Conservation (phyloP, 1,140 invertebrate species). For the Danaus melanippus region DNA sequence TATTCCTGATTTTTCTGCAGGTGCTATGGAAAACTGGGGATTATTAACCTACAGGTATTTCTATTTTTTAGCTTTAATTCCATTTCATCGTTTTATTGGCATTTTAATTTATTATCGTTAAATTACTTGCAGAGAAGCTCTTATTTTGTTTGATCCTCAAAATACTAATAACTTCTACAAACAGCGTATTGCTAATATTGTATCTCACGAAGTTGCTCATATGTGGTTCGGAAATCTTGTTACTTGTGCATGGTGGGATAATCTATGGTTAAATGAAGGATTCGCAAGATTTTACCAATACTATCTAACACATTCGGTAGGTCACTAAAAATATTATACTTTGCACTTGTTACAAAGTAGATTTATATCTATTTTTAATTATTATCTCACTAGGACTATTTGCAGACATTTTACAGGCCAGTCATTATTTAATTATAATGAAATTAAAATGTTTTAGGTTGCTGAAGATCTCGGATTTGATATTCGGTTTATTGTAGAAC, state of each 20-base stretch:
- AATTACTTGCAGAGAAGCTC: conserved; percentile 43
- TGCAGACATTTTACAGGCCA: no score
- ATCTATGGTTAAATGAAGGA: conserved; percentile 80
- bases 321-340: conserved; percentile 9
- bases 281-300: conserved; percentile 81
- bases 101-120: conserved; percentile 5
- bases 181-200: conserved; percentile 70
- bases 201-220: conserved; percentile 65
- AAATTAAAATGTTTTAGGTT: conserved; percentile 36
- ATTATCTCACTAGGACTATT: no score
- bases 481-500: conserved; percentile 75
- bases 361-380: not conserved
- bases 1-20: conserved; percentile 81
- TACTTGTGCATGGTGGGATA: conserved; percentile 79
- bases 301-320: conserved; percentile 73
- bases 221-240: conserved; percentile 75
- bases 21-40: conserved; percentile 79
- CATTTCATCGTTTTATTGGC: conserved; percentile 1
- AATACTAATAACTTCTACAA: conserved; percentile 62
- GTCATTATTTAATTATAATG: no score
- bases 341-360: not conserved
- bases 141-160: conserved; percentile 45
- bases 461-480: conserved; percentile 56
- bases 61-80: not conserved
- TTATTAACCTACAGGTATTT: conserved; percentile 77